Evolutionary conservation across 2,888 invertebrate genomes (phyloP), one percentile per base, ranked within the genome.

Genomic region (Norana najaformis): DNA sequence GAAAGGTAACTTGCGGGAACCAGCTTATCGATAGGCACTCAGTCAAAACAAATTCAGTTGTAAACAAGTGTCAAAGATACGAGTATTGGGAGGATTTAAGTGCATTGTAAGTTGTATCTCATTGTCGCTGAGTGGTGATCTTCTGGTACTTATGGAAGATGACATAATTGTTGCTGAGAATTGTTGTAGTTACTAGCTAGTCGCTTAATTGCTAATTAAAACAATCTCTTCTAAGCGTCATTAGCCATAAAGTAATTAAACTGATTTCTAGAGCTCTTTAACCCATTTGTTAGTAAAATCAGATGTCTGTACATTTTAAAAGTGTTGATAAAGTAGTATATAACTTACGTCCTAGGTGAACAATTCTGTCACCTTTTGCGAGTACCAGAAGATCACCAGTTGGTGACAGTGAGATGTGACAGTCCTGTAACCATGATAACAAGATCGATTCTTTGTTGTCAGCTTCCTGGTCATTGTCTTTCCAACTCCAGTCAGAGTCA

Each of bases 361-460:
- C 96, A 91, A 97, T 94, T 93, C 96, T 96, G 91, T 96, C 96
- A 89, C 96, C 96, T 93, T 96, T 96, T 0, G 96, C 97, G 91
- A 97, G 94, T 0, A 96, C 96, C 92, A 97, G 95, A 39, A 97
- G 94, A 94, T 97, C 97, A 88, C 96, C 96, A 85, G 96, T 96
- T 4, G 97, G 97, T 23, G 97, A 94, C n/a, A 96, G 94, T 0
- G 97, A 96, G 92, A 97, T 94, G 91, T 96, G 95, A 92, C 97
- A 96, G 34, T 96, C 96, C 93, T 97, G 96, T 30, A 97, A 94
- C 96, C 97, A 97, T 92, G 96, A 96, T 37, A 93, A 91, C 69
- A 91, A 90, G 36, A 91, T 47, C 94, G 90, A 91, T 89, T 92
- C 92, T 34, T 91, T 92, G 47, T 91, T 92, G 34, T 91, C 92